Evolutionary conservation across 1,140 invertebrate species (phyloP).

Genomic region (Magallana angulata): DNA sequence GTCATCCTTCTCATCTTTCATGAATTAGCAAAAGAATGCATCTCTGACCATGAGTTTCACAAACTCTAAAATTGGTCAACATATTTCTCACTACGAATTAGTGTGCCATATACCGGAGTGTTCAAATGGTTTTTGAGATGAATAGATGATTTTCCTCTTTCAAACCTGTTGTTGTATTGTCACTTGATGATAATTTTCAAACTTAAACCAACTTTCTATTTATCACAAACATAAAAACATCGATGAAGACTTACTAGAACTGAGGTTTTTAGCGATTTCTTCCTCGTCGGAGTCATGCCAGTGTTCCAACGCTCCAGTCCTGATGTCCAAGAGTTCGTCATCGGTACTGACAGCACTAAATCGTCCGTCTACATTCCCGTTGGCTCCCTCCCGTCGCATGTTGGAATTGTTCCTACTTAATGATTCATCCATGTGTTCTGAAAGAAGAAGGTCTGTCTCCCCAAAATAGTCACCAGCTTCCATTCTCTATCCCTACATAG

Average conservation of each 20-base stretch:
- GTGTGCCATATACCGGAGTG: too few species aligned
- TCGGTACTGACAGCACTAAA: slow-evolving; percentile 50
- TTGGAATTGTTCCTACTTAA: slow-evolving; percentile 24
- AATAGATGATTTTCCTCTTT: too few species aligned
- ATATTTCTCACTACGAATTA: too few species aligned
- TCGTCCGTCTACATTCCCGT: slow-evolving; percentile 35
- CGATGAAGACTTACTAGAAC: background rate
- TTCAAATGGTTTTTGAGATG: too few species aligned
- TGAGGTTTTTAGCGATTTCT: slow-evolving; percentile 8
- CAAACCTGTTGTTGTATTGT: too few species aligned
- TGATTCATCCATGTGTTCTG: slow-evolving; percentile 40
- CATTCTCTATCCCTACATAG: slow-evolving; percentile 16
- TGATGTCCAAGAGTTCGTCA: slow-evolving; percentile 55
- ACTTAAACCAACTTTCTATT: too few species aligned
- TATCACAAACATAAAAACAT: too few species aligned
- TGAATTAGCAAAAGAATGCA: too few species aligned
- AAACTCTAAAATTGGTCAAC: too few species aligned
- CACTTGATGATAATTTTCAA: too few species aligned
- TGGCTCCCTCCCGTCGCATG: slow-evolving; percentile 28
- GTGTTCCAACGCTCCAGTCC: slow-evolving; percentile 44
- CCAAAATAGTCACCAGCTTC: slow-evolving; percentile 10
- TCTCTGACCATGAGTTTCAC: too few species aligned
- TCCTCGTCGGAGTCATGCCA: slow-evolving; percentile 47
- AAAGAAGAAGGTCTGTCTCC: slow-evolving; percentile 56
- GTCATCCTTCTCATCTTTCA: too few species aligned